A percentile compares a stretch with the other conserved stretches of the same genome.
Conservation (phyloP, 2,888 invertebrate genomes). For the Aphodius sticticus region DNA sequence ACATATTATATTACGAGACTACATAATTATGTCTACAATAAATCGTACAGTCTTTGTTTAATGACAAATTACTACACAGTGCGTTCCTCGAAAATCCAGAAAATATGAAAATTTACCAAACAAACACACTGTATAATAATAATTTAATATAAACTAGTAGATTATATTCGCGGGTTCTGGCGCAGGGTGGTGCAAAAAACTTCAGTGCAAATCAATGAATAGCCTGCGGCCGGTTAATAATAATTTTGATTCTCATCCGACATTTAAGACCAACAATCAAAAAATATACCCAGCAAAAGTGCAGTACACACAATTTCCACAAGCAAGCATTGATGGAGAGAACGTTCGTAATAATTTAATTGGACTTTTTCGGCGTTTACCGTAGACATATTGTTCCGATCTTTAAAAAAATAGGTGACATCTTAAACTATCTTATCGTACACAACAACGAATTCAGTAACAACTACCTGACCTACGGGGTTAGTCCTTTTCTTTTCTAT, state of each 20-base stretch:
- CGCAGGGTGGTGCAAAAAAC: too few relatives aligned
- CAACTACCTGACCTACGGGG: background rate
- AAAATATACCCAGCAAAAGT: background rate
- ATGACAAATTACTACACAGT: background rate
- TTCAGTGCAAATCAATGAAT: too few relatives aligned
- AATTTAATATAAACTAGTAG: too few relatives aligned
- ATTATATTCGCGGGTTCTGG: too few relatives aligned
- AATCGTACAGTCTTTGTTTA: background rate
- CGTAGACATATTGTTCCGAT: background rate
- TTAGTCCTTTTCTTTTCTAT: background rate
- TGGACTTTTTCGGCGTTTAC: background rate
- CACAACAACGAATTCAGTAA: conserved; percentile 20
- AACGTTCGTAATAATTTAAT: background rate
- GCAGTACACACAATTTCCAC: background rate
- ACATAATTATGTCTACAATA: background rate
- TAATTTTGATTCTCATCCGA: background rate
- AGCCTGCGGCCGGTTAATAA: too few relatives aligned
- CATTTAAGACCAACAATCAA: background rate
- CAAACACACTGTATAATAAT: too few relatives aligned
- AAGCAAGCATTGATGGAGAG: background rate
- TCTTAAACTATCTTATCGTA: conserved; percentile 12
- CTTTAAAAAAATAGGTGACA: conserved; percentile 13
- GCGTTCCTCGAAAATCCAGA: too few relatives aligned
- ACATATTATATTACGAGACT: background rate
- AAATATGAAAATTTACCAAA: too few relatives aligned